Evolutionary conservation across 2,797 vertebrate species (phyloP).

Genomic region (Thripadectes ignobilis): DNA sequence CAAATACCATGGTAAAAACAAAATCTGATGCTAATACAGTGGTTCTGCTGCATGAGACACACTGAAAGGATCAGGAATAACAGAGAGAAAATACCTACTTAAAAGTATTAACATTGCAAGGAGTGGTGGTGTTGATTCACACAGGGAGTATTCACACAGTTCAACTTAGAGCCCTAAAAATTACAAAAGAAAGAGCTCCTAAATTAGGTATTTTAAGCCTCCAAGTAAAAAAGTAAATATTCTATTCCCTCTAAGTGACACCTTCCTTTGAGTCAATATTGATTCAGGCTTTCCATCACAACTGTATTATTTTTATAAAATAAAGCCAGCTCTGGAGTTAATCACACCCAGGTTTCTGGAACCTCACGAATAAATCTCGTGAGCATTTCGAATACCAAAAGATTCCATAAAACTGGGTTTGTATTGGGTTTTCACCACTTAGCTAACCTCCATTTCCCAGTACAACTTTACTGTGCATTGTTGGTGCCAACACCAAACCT

Average conservation of each 20-base stretch:
- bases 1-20: not conserved
- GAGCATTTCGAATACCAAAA: not conserved
- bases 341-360: not conserved
- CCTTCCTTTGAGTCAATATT: constrained; percentile 9
- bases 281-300: not conserved
- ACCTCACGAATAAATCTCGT: not conserved
- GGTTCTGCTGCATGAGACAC: not conserved
- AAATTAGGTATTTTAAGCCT: constrained; percentile 2
- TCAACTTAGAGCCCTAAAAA: not conserved
- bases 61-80: not conserved
- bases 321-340: not conserved
- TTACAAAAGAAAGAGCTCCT: not conserved
- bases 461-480: not conserved
- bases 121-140: not conserved
- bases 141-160: not conserved
- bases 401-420: not conserved
- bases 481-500: fast-evolving
- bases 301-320: not conserved
- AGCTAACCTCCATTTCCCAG: not conserved
- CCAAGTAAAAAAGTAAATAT: not conserved
- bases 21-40: not conserved
- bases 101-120: not conserved
- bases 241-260: not conserved
- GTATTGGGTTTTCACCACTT: not conserved
- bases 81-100: not conserved